Conservation (phyloP, 2,888 invertebrate species). For the Erannis defoliaria region DNA sequence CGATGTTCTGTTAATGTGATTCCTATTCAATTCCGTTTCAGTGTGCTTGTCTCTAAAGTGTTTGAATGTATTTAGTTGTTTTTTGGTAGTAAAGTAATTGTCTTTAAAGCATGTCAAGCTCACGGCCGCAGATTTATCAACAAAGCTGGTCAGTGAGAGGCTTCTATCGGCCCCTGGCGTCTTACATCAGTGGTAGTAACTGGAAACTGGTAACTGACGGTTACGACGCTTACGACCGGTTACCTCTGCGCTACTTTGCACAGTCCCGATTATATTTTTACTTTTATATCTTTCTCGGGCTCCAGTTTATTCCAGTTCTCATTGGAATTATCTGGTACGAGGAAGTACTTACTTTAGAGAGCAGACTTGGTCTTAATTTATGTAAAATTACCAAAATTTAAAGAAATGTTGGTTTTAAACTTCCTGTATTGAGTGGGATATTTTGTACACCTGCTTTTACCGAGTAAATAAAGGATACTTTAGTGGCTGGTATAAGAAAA, state of each 20-base stretch:
- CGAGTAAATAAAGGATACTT: neutral
- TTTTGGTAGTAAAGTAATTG: no score
- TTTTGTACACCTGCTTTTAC: neutral
- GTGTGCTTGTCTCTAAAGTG: no score
- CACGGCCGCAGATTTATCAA: neutral
- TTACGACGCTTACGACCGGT: slow-evolving; percentile 69
- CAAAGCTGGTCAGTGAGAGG: slow-evolving; percentile 30
- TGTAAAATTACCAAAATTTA: neutral
- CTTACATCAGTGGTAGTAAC: slow-evolving; percentile 78
- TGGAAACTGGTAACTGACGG: slow-evolving; percentile 51
- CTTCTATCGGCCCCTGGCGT: slow-evolving; percentile 49
- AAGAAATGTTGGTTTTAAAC: slow-evolving; percentile 8
- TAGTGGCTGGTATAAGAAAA: no score
- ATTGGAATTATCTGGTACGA: slow-evolving; percentile 28
- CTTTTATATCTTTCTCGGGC: slow-evolving; percentile 43
- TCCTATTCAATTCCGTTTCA: no score
- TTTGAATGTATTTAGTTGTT: no score
- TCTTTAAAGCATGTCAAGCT: no score
- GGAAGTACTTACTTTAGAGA: slow-evolving; percentile 22
- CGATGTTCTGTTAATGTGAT: no score
- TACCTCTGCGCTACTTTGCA: slow-evolving; percentile 53
- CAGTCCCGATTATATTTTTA: slow-evolving; percentile 51
- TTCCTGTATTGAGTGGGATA: slow-evolving; percentile 5
- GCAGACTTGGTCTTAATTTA: slow-evolving; percentile 6
- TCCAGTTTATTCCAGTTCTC: slow-evolving; percentile 2